Base-by-base conservation (phyloP, 2,888 invertebrate species). In the Spodoptera picta region DNA sequence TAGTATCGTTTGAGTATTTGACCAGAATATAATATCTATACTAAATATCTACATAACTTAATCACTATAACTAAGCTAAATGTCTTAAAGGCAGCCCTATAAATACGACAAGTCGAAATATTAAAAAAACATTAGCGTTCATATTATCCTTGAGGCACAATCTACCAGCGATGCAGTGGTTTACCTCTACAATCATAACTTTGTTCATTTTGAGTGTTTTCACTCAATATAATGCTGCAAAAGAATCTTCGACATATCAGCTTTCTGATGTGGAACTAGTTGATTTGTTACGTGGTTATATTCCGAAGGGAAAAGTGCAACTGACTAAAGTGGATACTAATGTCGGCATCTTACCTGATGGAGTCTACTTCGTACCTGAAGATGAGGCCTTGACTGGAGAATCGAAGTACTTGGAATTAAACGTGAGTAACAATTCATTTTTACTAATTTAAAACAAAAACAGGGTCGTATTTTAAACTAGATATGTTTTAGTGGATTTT, bases 301-400 rank as follows among this genome's bases (percentile, higher is more conserved):
- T 67, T n/a, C 75, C 87, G 0, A 77, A 82, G 11, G 69, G 75
- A 12, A 73, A 63, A 9, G 53, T 64, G 4, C 42, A 56, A 1
- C 56, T 87, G 41, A 77, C 69, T 0, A 83, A 85, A 72, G 82
- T 84, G 6, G 70, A 79, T 24, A 75, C 68, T 46, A 80, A 83
- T 9, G 68, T 65, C 4, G 68, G 66, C 1, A 72, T 42, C 10
- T 65, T 82, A 0, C 79, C 84, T 14, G 88, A 90, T 79, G 89
- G 90, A 12, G 79, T 90, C 45, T 89, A 87, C 59, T 88, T 83
- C 41, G 49, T 75, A 46, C 88, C 88, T 1, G 85, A 86, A 58
- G 87, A 87, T 36, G 83, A 73, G n/a, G 76, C 62, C n/a, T 12
- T 81, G 52, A 59, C 61, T 12, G 79, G 68, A 0, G 77, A 73